Percentiles rank a stretch among this genome's conserved stretches.
Conservation (phyloP, 1,140 invertebrate genomes). For the Drosophila grimshawi region DNA sequence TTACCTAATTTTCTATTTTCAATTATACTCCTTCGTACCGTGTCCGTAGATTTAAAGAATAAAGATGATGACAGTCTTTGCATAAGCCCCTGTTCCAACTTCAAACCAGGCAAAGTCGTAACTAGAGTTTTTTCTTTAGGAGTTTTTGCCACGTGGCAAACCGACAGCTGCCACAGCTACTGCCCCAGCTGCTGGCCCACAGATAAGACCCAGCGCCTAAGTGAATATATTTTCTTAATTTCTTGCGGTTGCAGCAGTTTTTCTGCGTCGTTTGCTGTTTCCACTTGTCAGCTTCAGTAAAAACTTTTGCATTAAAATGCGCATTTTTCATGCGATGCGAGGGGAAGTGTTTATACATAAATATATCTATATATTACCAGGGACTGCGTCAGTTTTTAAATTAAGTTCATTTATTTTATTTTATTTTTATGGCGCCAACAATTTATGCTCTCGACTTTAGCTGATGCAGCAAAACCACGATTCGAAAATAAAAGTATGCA, state of each 20-base stretch:
- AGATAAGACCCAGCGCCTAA: conserved; percentile 64
- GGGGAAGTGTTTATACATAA: background rate
- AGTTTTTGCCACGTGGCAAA: conserved; percentile 23
- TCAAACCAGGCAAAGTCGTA: background rate
- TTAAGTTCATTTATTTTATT: conserved; percentile 51
- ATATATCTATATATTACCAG: background rate
- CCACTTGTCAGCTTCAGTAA: conserved; percentile 30
- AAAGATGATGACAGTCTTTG: background rate
- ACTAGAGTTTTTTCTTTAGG: background rate
- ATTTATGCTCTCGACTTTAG: conserved; percentile 30
- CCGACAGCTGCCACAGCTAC: conserved; percentile 6
- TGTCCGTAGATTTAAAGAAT: background rate
- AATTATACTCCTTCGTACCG: background rate
- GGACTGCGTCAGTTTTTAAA: conserved; percentile 32
- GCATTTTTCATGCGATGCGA: conserved; percentile 46
- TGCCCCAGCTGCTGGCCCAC: conserved; percentile 30
- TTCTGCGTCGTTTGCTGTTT: conserved; percentile 49
- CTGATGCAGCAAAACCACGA: conserved; percentile 23
- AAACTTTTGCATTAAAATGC: conserved; percentile 58
- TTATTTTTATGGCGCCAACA: conserved; percentile 44
- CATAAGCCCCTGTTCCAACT: background rate
- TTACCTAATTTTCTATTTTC: background rate
- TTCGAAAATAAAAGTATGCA: background rate
- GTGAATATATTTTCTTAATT: conserved; percentile 73
- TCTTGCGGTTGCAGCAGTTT: conserved; percentile 71